phyloP scores from a whole-genome alignment of 2,113 vertebrate species.

The Sinocyclocheilus anshuiensis region DNA sequence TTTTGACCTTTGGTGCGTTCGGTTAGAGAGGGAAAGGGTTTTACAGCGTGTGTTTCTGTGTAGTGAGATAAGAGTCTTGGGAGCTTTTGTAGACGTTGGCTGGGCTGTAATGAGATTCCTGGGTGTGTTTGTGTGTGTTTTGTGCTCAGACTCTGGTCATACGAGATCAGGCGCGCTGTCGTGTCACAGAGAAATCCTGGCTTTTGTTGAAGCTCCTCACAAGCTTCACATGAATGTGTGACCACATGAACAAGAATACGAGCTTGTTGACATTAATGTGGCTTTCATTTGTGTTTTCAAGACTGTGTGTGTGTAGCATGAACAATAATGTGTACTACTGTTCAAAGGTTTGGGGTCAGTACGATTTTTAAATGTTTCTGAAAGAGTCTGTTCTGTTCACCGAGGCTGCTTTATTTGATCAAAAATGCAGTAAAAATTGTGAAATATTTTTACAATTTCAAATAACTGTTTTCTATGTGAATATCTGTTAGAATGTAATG shows the following conservation, averaged over 20 bases:
- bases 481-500: no score
- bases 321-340: no score
- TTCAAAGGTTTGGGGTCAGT: no score
- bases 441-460: no score
- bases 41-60: neutral
- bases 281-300: no score
- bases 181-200: neutral
- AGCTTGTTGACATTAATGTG: neutral
- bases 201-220: neutral
- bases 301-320: no score
- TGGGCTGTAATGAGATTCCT: neutral
- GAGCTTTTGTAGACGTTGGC: neutral
- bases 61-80: neutral
- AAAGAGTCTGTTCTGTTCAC: no score
- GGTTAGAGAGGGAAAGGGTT: neutral
- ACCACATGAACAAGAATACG: no score
- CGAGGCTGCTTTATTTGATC: no score
- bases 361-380: no score
- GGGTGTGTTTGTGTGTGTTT: slow-evolving; percentile 17
- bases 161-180: neutral
- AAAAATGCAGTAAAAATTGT: no score
- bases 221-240: neutral
- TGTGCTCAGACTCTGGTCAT: neutral
- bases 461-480: no score
- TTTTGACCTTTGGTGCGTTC: neutral